Conservation (phyloP, 2,888 invertebrate species). For the Macropis europaea region DNA sequence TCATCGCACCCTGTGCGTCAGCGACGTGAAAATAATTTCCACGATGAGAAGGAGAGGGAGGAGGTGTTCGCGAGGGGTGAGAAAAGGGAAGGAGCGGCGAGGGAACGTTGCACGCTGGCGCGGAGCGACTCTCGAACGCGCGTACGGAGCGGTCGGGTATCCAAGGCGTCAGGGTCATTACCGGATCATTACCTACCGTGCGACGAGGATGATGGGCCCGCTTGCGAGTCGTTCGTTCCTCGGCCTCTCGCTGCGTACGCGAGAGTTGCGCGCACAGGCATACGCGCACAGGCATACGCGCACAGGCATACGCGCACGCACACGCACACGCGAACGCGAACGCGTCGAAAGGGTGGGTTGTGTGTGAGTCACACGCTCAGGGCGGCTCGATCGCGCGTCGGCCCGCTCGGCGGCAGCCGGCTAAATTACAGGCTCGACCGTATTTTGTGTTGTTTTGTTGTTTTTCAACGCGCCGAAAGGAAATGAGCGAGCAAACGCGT, state of each 20-base stretch:
- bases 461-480: constrained; percentile 80
- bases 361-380: constrained; percentile 11
- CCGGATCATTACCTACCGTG: constrained; percentile 79
- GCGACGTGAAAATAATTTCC: no score
- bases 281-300: constrained; percentile 15
- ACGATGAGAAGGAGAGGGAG: background rate
- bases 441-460: constrained; percentile 80
- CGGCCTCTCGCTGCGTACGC: background rate
- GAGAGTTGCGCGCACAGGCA: background rate
- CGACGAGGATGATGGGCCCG: constrained; percentile 69
- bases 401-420: constrained; percentile 77
- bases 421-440: constrained; percentile 79
- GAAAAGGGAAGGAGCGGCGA: constrained; percentile 13
- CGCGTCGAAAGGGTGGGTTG: no score
- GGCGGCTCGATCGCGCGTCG: constrained; percentile 58
- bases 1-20: no score
- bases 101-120: constrained; percentile 1
- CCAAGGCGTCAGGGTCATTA: constrained; percentile 78
- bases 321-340: constrained; percentile 30
- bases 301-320: constrained; percentile 31
- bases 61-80: constrained; percentile 26
- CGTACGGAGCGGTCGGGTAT: constrained; percentile 55
- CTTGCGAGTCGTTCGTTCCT: constrained; percentile 21
- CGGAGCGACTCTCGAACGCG: no score
- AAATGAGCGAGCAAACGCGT: constrained; percentile 80